A percentile compares a stretch with the other conserved stretches of the same genome.
phyloP scores from a whole-genome alignment of 2,113 vertebrate species.

The Salvelinus namaycush region DNA sequence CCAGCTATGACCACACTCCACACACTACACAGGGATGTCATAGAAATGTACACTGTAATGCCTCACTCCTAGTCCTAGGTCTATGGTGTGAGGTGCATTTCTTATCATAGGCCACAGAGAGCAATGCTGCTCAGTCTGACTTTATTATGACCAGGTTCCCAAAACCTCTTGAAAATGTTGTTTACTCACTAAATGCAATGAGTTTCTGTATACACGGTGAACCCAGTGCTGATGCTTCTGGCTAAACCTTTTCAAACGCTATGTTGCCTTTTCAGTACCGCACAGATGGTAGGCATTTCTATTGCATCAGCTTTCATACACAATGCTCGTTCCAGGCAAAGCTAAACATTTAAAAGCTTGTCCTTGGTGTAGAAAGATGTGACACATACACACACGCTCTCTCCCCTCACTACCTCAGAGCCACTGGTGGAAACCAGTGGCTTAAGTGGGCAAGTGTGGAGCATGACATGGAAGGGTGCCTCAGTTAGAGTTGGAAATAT shows the following conservation, averaged over 20 bases:
- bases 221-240: constrained; percentile 1
- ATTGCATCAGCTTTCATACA: constrained; percentile 42
- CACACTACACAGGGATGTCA: no score
- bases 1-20: no score
- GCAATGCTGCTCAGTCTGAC: no score
- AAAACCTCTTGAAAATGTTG: constrained; percentile 26
- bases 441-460: constrained; percentile 10
- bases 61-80: no score
- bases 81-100: no score
- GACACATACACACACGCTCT: background rate
- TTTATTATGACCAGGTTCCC: background rate
- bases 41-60: no score
- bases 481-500: constrained; percentile 60
- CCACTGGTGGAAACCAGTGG: background rate
- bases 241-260: constrained; percentile 28
- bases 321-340: constrained; percentile 21
- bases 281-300: constrained; percentile 55
- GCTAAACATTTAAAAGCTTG: constrained; percentile 17
- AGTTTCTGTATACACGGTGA: constrained; percentile 8
- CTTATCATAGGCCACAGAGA: no score
- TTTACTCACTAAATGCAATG: constrained; percentile 29
- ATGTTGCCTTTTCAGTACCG: constrained; percentile 12
- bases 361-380: constrained; percentile 7
- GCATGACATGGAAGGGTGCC: constrained; percentile 33
- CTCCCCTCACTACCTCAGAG: background rate